phyloP scores from a whole-genome alignment of 2,797 vertebrate species.

The Mallotus villosus region DNA sequence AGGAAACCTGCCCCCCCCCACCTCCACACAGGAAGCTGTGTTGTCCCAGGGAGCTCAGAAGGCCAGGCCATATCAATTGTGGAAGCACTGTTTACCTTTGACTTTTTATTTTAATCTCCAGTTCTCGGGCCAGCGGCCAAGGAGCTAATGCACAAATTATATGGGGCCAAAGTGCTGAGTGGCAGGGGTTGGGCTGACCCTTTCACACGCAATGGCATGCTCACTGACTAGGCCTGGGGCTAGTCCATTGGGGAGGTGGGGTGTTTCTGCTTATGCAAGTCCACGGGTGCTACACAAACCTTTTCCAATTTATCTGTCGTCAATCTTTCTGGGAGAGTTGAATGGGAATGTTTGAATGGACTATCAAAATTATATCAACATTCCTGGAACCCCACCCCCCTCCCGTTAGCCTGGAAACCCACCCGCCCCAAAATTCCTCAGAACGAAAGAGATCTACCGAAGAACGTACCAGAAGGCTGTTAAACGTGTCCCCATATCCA shows the following conservation, averaged over 20 bases:
- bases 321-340: conserved; percentile 63
- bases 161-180: conserved; percentile 64
- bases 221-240: conserved; percentile 51
- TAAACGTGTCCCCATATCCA: conserved; percentile 17
- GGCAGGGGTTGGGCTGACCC: conserved; percentile 61
- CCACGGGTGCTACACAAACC: conserved; percentile 47
- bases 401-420: too few species aligned
- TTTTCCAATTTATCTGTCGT: conserved; percentile 54
- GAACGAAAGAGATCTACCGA: neutral
- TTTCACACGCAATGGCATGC: conserved; percentile 75
- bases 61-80: conserved; percentile 73
- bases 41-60: conserved; percentile 68
- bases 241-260: conserved; percentile 23
- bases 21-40: conserved; percentile 73
- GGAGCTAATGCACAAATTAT: conserved; percentile 64
- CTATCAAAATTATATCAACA: neutral
- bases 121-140: conserved; percentile 64
- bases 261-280: conserved; percentile 52
- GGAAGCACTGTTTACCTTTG: conserved; percentile 79
- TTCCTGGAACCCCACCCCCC: neutral
- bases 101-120: conserved; percentile 70
- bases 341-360: conserved; percentile 39
- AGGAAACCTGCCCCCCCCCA: conserved; percentile 64
- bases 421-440: neutral
- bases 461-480: conserved; percentile 3